Evolutionary conservation across 2,888 invertebrate species (phyloP).

Genomic region (Platycheirus albimanus): DNA sequence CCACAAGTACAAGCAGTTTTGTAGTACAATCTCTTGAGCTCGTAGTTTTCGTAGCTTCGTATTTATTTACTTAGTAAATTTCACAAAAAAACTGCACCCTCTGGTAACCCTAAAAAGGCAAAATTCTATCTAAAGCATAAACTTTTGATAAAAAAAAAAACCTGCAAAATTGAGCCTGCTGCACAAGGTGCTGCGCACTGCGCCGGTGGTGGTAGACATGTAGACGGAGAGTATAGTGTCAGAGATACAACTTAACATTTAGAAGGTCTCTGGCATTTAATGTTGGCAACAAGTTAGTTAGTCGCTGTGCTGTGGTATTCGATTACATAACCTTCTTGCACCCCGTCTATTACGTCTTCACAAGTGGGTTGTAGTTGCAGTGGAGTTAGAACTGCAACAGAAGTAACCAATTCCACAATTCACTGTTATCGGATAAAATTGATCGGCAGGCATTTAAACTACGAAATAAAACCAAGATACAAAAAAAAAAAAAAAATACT

Average conservation of each 20-base stretch:
- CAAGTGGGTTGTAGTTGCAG: conserved; percentile 40
- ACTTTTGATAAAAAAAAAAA: not conserved
- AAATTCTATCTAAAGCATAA: conserved; percentile 2
- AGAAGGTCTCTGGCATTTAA: conserved; percentile 70
- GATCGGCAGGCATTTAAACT: conserved; percentile 67
- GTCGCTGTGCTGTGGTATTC: conserved; percentile 55
- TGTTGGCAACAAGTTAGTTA: conserved; percentile 55
- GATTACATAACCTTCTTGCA: conserved; percentile 58
- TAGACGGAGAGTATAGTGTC: too few relatives aligned
- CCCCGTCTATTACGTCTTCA: conserved; percentile 2
- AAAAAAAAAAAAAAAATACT: conserved; percentile 24
- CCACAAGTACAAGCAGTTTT: too few relatives aligned
- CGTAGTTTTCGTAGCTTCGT: too few relatives aligned
- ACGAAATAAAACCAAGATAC: too few relatives aligned
- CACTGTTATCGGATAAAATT: conserved; percentile 68
- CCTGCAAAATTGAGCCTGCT: conserved; percentile 41
- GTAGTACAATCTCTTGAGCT: too few relatives aligned
- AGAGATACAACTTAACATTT: conserved; percentile 53
- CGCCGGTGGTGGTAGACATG: too few relatives aligned
- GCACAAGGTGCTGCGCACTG: conserved; percentile 30
- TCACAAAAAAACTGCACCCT: not conserved
- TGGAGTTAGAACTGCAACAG: conserved; percentile 27
- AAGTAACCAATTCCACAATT: conserved; percentile 66
- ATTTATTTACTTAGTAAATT: too few relatives aligned
- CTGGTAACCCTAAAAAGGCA: not conserved